Conservation (phyloP, 2,888 invertebrate genomes). For the Ectobius pallidus region DNA sequence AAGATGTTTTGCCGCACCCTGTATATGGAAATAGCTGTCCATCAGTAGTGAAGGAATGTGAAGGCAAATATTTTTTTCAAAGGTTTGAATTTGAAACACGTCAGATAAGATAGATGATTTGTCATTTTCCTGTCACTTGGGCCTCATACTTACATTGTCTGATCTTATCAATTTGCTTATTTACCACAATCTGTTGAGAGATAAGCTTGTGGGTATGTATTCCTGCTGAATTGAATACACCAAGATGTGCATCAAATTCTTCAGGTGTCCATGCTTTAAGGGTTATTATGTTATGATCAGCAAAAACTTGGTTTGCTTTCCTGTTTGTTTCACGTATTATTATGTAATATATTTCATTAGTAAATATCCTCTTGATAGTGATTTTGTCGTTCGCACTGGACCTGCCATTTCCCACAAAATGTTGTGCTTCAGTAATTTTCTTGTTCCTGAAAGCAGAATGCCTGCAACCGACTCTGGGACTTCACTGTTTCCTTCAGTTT, state of each 20-base stretch:
- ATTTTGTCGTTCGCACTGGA: background rate
- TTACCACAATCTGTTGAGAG: too few relatives aligned
- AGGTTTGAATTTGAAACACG: too few relatives aligned
- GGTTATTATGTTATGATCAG: background rate
- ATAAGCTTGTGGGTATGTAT: too few relatives aligned
- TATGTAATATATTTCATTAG: background rate
- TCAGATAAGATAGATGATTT: too few relatives aligned
- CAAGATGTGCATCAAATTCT: background rate
- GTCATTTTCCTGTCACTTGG: too few relatives aligned
- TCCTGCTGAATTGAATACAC: background rate
- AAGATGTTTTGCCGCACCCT: too few relatives aligned
- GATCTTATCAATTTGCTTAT: too few relatives aligned
- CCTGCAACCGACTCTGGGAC: background rate
- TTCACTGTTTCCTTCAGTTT: background rate
- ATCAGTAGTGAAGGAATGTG: too few relatives aligned
- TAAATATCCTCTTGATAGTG: background rate
- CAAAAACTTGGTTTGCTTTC: background rate
- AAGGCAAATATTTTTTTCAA: too few relatives aligned
- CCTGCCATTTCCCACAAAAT: background rate
- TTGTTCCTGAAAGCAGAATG: background rate
- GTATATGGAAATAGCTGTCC: too few relatives aligned
- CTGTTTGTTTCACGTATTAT: background rate
- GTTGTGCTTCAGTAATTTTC: background rate
- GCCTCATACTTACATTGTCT: too few relatives aligned
- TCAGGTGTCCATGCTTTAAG: background rate